Conservation (phyloP, 2,888 invertebrate genomes). For the Euzophera pinguis region DNA sequence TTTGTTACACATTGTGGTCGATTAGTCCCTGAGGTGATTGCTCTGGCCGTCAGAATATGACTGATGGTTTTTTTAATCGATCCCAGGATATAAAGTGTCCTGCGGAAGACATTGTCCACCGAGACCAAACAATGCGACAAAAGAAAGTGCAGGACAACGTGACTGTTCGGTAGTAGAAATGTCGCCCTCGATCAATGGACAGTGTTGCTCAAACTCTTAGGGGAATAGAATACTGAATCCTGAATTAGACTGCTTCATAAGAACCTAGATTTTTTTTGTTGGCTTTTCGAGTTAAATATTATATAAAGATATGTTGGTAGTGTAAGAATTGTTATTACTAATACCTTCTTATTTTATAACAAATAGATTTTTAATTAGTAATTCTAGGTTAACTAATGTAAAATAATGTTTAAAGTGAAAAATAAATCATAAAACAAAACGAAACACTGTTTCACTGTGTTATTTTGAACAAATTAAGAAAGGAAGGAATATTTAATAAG, state of each 20-base stretch:
- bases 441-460: too few relatives aligned
- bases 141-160: constrained; percentile 71
- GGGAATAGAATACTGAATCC: neutral
- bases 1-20: constrained; percentile 59
- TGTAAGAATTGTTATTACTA: too few relatives aligned
- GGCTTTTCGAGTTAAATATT: too few relatives aligned
- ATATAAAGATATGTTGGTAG: too few relatives aligned
- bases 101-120: constrained; percentile 66
- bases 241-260: neutral
- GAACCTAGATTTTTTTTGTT: too few relatives aligned
- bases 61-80: constrained; percentile 58
- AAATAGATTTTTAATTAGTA: too few relatives aligned
- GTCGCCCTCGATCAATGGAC: constrained; percentile 53
- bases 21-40: constrained; percentile 29
- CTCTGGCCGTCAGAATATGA: constrained; percentile 52
- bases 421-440: too few relatives aligned
- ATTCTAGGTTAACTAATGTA: too few relatives aligned
- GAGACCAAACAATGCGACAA: constrained; percentile 64
- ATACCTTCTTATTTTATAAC: too few relatives aligned
- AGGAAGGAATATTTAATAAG: too few relatives aligned
- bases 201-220: constrained; percentile 15
- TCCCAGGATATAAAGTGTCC: constrained; percentile 75
- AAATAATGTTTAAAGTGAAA: too few relatives aligned
- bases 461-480: too few relatives aligned
- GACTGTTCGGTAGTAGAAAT: constrained; percentile 67